These are phyloP conservation scores for Sisyra nigra DNA, from an alignment of 2,888 invertebrate species.

Conservation along the genomic window DNA sequence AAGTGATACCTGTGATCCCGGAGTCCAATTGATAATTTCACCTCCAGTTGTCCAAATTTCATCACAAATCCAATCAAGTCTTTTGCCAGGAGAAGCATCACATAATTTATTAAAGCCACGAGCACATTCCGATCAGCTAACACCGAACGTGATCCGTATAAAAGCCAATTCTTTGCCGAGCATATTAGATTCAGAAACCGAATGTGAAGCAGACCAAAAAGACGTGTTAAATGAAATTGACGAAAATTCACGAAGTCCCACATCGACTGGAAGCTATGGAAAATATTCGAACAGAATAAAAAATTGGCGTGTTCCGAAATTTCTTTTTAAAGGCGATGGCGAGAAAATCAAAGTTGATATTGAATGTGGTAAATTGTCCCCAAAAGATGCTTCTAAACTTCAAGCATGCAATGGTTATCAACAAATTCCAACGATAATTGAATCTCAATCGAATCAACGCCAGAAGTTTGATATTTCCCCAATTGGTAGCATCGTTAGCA, in stretches of 20 bases:
- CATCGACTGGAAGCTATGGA: slow-evolving; percentile 45
- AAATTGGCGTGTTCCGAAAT: slow-evolving; percentile 53
- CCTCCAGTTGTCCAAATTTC: slow-evolving; percentile 31
- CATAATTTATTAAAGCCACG: slow-evolving; percentile 14
- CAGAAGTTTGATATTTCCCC: background rate
- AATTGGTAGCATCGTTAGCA: background rate
- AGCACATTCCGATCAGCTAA: slow-evolving; percentile 36
- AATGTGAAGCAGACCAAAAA: slow-evolving; percentile 34
- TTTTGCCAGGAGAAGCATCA: slow-evolving; percentile 26
- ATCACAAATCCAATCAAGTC: slow-evolving; percentile 23
- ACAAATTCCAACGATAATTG: slow-evolving; percentile 47
- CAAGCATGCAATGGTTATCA: slow-evolving; percentile 34
- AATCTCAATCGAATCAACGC: slow-evolving; percentile 25
- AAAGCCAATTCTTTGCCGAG: slow-evolving; percentile 70
- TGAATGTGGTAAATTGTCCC: slow-evolving; percentile 11
- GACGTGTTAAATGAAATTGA: slow-evolving; percentile 28
- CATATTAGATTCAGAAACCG: slow-evolving; percentile 62
- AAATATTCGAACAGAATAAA: slow-evolving; percentile 33
- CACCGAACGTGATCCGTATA: slow-evolving; percentile 41
- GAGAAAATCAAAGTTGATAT: slow-evolving; percentile 23
- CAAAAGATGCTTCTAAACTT: slow-evolving; percentile 6
- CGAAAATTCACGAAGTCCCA: slow-evolving; percentile 45
- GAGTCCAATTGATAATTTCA: slow-evolving; percentile 40
- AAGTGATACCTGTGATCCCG: slow-evolving; percentile 25
- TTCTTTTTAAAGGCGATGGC: slow-evolving; percentile 41